Evolutionary conservation across 1,140 invertebrate species (phyloP).

Genomic region (Nixonia krombeini): DNA sequence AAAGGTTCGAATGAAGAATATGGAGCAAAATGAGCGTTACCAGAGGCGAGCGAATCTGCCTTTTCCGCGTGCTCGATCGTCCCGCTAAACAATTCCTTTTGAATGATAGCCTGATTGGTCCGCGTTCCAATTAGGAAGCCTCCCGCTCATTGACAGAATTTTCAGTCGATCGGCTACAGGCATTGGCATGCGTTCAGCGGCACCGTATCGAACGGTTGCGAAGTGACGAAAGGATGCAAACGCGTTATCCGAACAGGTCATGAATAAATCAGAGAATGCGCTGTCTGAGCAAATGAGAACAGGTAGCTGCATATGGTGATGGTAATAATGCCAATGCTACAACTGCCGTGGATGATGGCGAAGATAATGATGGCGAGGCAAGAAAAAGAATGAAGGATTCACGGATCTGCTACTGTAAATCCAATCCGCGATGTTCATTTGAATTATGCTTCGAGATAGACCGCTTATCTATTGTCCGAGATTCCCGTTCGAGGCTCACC

Average conservation of each 20-base stretch:
- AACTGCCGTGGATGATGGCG: conserved; percentile 32
- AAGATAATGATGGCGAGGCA: conserved; percentile 26
- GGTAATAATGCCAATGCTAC: conserved; percentile 24
- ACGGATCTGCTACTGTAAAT: conserved; percentile 47
- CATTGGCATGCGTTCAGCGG: conserved; percentile 32
- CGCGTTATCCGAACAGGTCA: not conserved
- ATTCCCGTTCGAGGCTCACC: conserved; percentile 24
- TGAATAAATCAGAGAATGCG: conserved; percentile 14
- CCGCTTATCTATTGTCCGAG: conserved; percentile 44
- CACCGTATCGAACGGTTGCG: too few relatives aligned
- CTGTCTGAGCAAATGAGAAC: conserved; percentile 32
- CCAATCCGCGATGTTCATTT: conserved; percentile 52
- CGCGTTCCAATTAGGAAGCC: conserved; percentile 57
- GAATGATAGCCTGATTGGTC: conserved; percentile 61
- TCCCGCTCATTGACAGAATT: conserved; percentile 60
- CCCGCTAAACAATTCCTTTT: conserved; percentile 58
- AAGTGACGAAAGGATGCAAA: too few relatives aligned
- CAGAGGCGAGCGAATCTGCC: conserved; percentile 39
- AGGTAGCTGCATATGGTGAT: conserved; percentile 30
- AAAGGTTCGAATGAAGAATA: conserved; percentile 9
- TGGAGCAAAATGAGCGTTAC: conserved; percentile 29
- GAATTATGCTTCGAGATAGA: conserved; percentile 50
- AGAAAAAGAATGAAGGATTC: conserved; percentile 14
- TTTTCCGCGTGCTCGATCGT: conserved; percentile 28
- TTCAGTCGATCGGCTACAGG: conserved; percentile 67